These are phyloP conservation scores for Microcebus lehilahytsara DNA, from an alignment of 2,113 vertebrate species.

Conservation along the genomic window DNA sequence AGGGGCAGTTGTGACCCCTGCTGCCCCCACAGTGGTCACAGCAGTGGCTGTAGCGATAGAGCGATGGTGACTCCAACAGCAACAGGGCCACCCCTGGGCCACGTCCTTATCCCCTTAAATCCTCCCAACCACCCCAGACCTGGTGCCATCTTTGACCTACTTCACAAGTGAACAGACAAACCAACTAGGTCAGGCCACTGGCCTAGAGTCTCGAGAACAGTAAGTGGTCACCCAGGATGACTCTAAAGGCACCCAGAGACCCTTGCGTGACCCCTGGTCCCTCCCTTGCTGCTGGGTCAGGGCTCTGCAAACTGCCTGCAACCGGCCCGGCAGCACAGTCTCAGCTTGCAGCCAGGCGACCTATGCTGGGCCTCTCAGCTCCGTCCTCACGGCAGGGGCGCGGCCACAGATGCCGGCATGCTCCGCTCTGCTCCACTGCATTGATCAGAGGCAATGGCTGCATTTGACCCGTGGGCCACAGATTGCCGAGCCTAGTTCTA, in stretches of 20 bases:
- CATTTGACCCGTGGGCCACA: neutral
- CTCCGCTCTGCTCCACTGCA: neutral
- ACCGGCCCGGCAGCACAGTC: fast-evolving
- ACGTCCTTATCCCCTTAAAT: neutral
- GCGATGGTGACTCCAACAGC: fast-evolving
- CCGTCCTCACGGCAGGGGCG: fast-evolving
- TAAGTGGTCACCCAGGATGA: fast-evolving
- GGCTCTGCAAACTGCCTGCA: neutral
- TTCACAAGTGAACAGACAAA: neutral
- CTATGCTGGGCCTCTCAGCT: fast-evolving
- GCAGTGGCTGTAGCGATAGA: fast-evolving
- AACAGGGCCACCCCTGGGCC: fast-evolving
- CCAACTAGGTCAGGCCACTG: neutral
- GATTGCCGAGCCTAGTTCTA: neutral
- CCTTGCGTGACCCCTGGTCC: neutral
- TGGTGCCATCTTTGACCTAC: fast-evolving
- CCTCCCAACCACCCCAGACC: neutral
- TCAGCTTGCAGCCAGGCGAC: neutral
- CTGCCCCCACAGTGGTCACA: fast-evolving
- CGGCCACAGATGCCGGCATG: fast-evolving
- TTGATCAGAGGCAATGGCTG: neutral
- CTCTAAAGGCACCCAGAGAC: neutral
- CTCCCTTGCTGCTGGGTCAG: neutral
- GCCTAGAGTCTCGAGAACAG: neutral
- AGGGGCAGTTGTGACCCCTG: neutral